Conservation (phyloP, 2,888 invertebrate species). For the Ligdia adustata region DNA sequence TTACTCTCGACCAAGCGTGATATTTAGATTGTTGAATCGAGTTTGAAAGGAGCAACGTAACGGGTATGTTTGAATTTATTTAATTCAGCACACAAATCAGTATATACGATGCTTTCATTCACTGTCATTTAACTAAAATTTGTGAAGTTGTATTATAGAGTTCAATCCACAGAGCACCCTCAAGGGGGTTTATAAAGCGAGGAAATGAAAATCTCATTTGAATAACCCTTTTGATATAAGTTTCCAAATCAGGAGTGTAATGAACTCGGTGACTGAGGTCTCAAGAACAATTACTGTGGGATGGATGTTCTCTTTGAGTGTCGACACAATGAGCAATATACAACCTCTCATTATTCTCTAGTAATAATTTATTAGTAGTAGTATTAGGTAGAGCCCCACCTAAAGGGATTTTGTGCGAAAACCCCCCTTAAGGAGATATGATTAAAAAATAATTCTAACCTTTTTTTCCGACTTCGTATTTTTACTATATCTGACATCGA, state of each 20-base stretch:
- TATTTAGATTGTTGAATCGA: slow-evolving; percentile 24
- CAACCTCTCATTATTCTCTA: background rate
- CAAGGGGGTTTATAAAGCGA: slow-evolving; percentile 40
- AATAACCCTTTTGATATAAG: slow-evolving; percentile 58
- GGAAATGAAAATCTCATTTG: slow-evolving; percentile 55
- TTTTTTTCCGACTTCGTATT: too few species aligned
- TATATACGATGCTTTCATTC: slow-evolving; percentile 33
- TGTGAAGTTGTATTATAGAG: slow-evolving; percentile 44
- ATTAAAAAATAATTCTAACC: too few species aligned
- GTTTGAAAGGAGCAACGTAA: slow-evolving; percentile 24
- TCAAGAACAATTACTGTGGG: slow-evolving; percentile 23
- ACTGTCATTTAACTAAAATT: slow-evolving; percentile 41
- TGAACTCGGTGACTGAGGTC: slow-evolving; percentile 41
- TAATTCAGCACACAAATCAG: slow-evolving; percentile 33
- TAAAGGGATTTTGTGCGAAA: too few species aligned
- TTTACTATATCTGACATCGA: too few species aligned
- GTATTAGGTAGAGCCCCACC: too few species aligned
- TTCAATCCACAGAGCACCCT: slow-evolving; percentile 44
- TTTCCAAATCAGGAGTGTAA: slow-evolving; percentile 45
- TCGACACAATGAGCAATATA: slow-evolving; percentile 1
- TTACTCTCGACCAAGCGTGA: slow-evolving; percentile 19
- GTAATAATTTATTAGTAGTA: too few species aligned
- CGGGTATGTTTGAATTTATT: slow-evolving; percentile 36
- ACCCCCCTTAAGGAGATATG: too few species aligned
- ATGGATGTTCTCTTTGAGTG: slow-evolving; percentile 1